phyloP scores from a whole-genome alignment of 2,113 vertebrate genomes.

The Rostratula benghalensis region DNA sequence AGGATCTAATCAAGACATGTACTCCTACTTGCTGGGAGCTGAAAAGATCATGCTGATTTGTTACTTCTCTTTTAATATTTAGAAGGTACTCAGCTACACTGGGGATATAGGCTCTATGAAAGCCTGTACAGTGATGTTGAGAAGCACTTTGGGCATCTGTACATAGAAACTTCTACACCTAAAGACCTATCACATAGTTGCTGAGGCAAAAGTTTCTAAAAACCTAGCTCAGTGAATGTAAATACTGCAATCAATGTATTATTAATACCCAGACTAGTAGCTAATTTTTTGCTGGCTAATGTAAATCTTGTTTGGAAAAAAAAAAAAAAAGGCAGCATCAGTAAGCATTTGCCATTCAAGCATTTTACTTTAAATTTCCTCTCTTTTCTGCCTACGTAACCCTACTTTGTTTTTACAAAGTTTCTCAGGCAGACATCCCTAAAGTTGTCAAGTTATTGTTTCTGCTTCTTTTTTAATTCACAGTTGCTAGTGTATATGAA shows the following conservation, averaged over 20 bases:
- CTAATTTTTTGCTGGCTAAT: not conserved
- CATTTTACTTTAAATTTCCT: not conserved
- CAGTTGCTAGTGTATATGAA: not conserved
- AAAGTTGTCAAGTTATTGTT: not conserved
- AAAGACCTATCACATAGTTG: not conserved
- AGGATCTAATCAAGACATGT: constrained; percentile 62
- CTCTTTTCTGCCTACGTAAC: not conserved
- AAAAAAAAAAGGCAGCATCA: not conserved
- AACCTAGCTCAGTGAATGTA: not conserved
- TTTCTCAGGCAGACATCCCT: not conserved
- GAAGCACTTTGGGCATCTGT: not conserved
- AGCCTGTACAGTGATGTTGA: not conserved
- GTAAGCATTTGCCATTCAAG: not conserved
- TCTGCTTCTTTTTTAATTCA: constrained; percentile 17
- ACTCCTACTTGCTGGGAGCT: constrained; percentile 52
- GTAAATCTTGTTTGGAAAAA: not conserved
- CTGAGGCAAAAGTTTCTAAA: not conserved
- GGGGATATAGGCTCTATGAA: not conserved
- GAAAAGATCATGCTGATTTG: constrained; percentile 57
- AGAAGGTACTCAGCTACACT: not conserved
- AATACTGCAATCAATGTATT: not conserved
- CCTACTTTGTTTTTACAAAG: not conserved
- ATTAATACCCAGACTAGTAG: not conserved
- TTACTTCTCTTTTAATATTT: constrained; percentile 56
- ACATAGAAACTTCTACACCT: not conserved